A percentile compares a stretch with the other conserved stretches of the same genome.
These are phyloP conservation scores for Neopelma chrysocephalum DNA, from an alignment of 2,797 vertebrate species.

Conservation along the genomic window DNA sequence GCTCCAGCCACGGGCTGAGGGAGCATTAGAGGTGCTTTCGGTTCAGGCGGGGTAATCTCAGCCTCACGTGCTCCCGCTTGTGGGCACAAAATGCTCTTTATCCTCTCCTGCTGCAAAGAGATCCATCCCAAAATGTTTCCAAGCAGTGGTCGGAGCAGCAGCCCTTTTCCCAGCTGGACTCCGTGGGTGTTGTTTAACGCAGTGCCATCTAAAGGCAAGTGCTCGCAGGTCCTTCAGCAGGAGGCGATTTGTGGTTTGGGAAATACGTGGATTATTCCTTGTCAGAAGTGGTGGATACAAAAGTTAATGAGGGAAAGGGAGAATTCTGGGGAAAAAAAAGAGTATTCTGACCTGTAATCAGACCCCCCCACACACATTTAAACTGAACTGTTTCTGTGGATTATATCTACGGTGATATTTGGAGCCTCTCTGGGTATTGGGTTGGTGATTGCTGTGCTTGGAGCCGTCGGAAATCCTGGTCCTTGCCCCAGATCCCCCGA, in stretches of 20 bases:
- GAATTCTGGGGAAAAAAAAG: neutral
- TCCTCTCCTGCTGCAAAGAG: neutral
- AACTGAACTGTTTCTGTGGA: neutral
- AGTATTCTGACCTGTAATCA: neutral
- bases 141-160: accelerated
- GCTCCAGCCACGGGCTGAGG: accelerated
- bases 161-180: neutral
- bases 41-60: neutral
- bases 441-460: accelerated
- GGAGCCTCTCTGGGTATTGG: neutral
- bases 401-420: neutral
- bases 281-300: neutral
- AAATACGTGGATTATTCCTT: neutral
- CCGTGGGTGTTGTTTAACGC: neutral
- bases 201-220: neutral
- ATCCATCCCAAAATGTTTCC: neutral
- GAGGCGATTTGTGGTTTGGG: neutral
- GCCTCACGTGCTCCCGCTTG: accelerated
- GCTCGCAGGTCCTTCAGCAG: accelerated
- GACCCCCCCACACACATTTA: neutral
- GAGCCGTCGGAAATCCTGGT: accelerated
- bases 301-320: neutral
- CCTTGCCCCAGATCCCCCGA: accelerated
- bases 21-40: accelerated
- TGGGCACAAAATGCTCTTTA: neutral